phyloP scores from a whole-genome alignment of 2,888 invertebrate species.

The Tromatobia lineatoria region DNA sequence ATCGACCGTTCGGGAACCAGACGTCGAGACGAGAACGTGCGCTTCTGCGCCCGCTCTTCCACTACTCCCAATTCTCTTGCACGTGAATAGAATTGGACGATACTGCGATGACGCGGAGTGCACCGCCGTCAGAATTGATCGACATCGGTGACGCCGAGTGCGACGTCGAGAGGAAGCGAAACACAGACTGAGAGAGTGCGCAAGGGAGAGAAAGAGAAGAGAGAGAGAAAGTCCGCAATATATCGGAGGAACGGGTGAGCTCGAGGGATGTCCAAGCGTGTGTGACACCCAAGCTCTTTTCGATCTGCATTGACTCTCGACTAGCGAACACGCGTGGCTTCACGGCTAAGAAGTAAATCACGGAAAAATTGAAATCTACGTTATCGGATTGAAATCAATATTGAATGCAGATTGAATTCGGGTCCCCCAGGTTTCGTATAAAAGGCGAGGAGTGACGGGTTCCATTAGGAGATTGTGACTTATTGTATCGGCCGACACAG shows the following conservation, averaged over 20 bases:
- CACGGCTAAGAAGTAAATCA: constrained; percentile 82
- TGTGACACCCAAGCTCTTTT: constrained; percentile 46
- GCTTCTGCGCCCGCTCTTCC: constrained; percentile 8
- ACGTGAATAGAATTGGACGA: constrained; percentile 65
- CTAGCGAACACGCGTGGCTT: constrained; percentile 15
- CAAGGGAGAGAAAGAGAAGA: constrained; percentile 14
- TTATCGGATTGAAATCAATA: constrained; percentile 84
- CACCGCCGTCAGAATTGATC: constrained; percentile 65
- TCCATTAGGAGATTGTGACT: constrained; percentile 82
- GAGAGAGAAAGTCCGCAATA: constrained; percentile 31
- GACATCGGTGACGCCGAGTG: constrained; percentile 58
- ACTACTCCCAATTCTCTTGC: constrained; percentile 22
- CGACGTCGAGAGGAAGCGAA: constrained; percentile 37
- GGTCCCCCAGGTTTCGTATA: constrained; percentile 66
- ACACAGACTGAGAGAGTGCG: constrained; percentile 1
- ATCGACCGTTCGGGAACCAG: constrained; percentile 51
- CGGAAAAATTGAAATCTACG: constrained; percentile 80
- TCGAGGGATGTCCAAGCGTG: constrained; percentile 12
- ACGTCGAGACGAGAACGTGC: constrained; percentile 50
- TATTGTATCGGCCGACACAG: constrained; percentile 79
- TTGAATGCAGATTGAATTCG: constrained; percentile 83
- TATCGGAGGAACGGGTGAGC: constrained; percentile 17
- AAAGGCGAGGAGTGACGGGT: constrained; percentile 76
- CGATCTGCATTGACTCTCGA: constrained; percentile 57
- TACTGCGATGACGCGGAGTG: constrained; percentile 66